Evolutionary conservation across 2,113 vertebrate genomes (phyloP).

Genomic region (Guaruba guarouba): DNA sequence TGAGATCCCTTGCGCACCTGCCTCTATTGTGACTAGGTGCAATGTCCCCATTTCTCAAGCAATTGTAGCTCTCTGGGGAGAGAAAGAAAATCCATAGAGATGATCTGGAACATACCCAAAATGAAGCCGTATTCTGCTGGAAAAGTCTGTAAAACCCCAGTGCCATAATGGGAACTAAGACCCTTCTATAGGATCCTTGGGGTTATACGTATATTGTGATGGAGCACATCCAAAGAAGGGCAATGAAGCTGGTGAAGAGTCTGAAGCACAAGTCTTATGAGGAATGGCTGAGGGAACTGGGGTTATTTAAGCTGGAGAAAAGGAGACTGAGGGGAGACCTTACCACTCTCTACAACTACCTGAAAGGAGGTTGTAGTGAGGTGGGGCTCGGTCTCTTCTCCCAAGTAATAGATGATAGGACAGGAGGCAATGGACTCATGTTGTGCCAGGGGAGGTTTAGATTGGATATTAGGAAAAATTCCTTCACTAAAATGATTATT

Average conservation of each 20-base stretch:
- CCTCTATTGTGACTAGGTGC: neutral
- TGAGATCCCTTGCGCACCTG: neutral
- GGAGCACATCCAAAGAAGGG: neutral
- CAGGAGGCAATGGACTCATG: neutral
- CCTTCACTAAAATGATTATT: neutral
- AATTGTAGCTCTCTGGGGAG: neutral
- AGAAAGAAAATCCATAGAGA: neutral
- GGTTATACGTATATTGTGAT: neutral
- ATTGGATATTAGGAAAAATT: neutral
- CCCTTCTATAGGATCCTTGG: neutral
- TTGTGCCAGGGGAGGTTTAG: neutral
- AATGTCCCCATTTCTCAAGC: neutral
- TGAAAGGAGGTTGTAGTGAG: neutral
- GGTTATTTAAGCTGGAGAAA: neutral
- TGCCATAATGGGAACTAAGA: neutral
- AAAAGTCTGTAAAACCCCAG: neutral
- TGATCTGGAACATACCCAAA: neutral
- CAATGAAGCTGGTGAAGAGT: neutral
- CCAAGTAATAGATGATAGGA: neutral
- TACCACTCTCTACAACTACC: neutral
- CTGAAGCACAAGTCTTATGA: neutral
- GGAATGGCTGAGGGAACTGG: neutral
- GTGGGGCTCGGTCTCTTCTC: neutral
- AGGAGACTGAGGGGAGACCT: neutral
- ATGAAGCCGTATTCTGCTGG: neutral